Conservation (phyloP, 2,888 invertebrate genomes). For the Pheosia tremula region DNA sequence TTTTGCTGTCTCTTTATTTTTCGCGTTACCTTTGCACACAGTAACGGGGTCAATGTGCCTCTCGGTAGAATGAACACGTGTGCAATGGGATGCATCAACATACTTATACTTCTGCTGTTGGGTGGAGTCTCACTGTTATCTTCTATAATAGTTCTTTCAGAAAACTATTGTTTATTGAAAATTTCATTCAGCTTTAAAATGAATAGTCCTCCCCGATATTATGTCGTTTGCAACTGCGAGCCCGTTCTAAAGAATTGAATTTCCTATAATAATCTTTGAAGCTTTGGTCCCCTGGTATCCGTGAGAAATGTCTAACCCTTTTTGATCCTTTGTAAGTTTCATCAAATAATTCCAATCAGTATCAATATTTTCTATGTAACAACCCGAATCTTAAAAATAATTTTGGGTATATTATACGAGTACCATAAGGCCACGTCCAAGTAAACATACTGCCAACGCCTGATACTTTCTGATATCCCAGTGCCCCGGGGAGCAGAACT, state of each 20-base stretch:
- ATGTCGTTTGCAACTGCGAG: not conserved
- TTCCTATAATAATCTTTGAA: constrained; percentile 2
- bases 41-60: constrained; percentile 63
- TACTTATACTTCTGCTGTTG: not conserved
- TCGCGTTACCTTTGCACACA: constrained; percentile 49
- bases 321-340: not conserved
- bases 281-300: constrained; percentile 17
- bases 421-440: no score
- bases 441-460: not conserved
- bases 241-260: not conserved
- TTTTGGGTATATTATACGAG: no score
- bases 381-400: no score
- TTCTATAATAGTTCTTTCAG: not conserved
- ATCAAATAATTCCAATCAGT: not conserved
- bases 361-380: no score
- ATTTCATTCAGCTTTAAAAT: no score
- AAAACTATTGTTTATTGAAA: no score
- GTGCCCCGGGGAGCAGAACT: not conserved
- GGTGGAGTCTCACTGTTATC: not conserved
- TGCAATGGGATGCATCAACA: constrained; percentile 29
- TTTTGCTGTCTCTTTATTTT: constrained; percentile 61
- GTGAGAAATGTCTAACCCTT: constrained; percentile 14
- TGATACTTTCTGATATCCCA: not conserved
- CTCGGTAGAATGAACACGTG: constrained; percentile 51
- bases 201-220: no score